A percentile compares a stretch with the other conserved stretches of the same genome.
Conservation (phyloP, 2,113 vertebrate species). For the Lepisosteus osseus region DNA sequence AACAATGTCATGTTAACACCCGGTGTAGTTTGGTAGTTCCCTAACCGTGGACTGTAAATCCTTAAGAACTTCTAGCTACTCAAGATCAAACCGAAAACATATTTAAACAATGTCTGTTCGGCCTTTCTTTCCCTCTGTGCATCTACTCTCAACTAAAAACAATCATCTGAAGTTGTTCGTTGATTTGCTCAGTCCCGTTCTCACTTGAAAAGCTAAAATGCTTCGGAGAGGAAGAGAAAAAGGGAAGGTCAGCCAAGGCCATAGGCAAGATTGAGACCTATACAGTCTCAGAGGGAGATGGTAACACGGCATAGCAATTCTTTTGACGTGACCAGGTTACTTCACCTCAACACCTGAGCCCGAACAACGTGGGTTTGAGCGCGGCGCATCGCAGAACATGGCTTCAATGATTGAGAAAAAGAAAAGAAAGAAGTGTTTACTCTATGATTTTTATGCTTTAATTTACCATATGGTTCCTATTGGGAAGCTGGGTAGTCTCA, state of each 20-base stretch:
- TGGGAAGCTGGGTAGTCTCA: constrained; percentile 35
- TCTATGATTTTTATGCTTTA: constrained; percentile 29
- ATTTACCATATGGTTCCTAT: constrained; percentile 38
- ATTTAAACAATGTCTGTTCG: not conserved
- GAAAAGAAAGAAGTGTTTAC: constrained; percentile 15
- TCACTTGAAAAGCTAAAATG: constrained; percentile 18
- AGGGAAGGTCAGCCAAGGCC: too few relatives aligned
- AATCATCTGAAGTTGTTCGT: too few relatives aligned
- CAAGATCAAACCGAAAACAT: not conserved
- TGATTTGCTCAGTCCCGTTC: constrained; percentile 13
- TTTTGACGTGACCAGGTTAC: not conserved
- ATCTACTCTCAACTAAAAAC: too few relatives aligned
- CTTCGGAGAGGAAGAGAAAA: too few relatives aligned
- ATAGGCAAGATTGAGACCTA: too few relatives aligned
- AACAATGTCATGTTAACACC: too few relatives aligned
- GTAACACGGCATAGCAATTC: too few relatives aligned
- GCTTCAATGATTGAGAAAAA: constrained; percentile 9
- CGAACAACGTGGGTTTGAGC: constrained; percentile 9
- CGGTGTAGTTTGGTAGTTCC: too few relatives aligned
- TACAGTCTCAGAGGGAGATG: too few relatives aligned
- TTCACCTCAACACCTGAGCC: not conserved
- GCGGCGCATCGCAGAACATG: constrained; percentile 8
- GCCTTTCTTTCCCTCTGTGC: not conserved
- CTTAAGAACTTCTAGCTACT: too few relatives aligned
- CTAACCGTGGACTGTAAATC: too few relatives aligned